phyloP scores from a whole-genome alignment of 2,888 invertebrate genomes.

The Mellilla xanthometata region DNA sequence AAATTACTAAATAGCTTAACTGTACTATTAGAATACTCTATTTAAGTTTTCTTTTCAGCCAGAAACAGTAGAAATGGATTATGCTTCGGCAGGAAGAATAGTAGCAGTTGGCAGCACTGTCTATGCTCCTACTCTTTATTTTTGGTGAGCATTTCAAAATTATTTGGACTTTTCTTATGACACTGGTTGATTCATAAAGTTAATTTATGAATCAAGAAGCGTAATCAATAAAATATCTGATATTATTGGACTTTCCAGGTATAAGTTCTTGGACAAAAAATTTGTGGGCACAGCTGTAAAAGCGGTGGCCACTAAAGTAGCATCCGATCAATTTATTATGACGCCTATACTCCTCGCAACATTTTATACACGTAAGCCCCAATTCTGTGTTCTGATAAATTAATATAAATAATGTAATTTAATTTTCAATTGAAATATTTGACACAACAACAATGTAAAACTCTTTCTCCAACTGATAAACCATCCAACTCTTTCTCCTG shows the following conservation, averaged over 20 bases:
- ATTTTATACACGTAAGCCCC: conserved; percentile 88
- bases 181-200: too few relatives aligned
- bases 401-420: too few relatives aligned
- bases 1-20: conserved; percentile 12
- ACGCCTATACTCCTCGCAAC: conserved; percentile 87
- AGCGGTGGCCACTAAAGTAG: conserved; percentile 86
- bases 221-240: too few relatives aligned
- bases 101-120: conserved; percentile 58
- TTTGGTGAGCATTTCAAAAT: conserved; percentile 47
- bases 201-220: too few relatives aligned
- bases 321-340: conserved; percentile 89
- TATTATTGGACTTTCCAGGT: conserved; percentile 80
- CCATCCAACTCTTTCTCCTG: too few relatives aligned
- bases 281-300: conserved; percentile 85
- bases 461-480: too few relatives aligned
- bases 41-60: conserved; percentile 45
- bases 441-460: too few relatives aligned
- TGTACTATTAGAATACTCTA: not conserved
- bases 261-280: conserved; percentile 88
- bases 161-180: too few relatives aligned
- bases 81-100: conserved; percentile 51
- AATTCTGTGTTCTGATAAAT: too few relatives aligned
- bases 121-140: conserved; percentile 63
- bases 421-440: too few relatives aligned
- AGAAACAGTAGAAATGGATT: conserved; percentile 60